Percentiles rank a stretch among this genome's conserved stretches.
Evolutionary conservation across 2,113 vertebrate genomes (phyloP).

Genomic region (Tragulus kanchil): DNA sequence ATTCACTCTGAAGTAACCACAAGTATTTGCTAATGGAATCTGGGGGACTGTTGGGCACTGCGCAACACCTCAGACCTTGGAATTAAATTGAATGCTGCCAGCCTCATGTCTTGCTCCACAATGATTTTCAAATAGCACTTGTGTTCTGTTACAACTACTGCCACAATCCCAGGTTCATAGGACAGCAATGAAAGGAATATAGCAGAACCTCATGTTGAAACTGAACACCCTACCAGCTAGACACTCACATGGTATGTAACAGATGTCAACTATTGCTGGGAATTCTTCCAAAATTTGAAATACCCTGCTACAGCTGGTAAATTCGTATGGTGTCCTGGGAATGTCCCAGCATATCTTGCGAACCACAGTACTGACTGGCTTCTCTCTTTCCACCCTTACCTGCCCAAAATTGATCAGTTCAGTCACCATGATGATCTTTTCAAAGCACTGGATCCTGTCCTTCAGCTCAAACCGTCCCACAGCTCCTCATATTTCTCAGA

Average conservation of each 20-base stretch:
- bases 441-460: background rate
- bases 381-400: background rate
- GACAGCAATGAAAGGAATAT: background rate
- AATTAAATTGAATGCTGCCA: background rate
- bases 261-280: background rate
- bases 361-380: background rate
- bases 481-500: background rate
- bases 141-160: background rate
- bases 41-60: background rate
- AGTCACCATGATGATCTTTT: background rate
- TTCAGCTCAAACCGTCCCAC: background rate
- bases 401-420: background rate
- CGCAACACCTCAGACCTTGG: background rate
- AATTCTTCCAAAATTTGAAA: background rate
- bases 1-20: background rate
- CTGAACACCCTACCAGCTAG: background rate
- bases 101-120: background rate
- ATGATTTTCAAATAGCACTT: background rate
- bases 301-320: background rate
- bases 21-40: background rate
- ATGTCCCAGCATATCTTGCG: background rate
- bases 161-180: background rate
- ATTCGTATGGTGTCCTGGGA: background rate
- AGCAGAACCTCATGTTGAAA: background rate
- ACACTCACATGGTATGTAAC: background rate